Evolutionary conservation across 2,113 vertebrate genomes (phyloP), one percentile per base, ranked within the genome.

Genomic region (Oreochromis tanganicae): DNA sequence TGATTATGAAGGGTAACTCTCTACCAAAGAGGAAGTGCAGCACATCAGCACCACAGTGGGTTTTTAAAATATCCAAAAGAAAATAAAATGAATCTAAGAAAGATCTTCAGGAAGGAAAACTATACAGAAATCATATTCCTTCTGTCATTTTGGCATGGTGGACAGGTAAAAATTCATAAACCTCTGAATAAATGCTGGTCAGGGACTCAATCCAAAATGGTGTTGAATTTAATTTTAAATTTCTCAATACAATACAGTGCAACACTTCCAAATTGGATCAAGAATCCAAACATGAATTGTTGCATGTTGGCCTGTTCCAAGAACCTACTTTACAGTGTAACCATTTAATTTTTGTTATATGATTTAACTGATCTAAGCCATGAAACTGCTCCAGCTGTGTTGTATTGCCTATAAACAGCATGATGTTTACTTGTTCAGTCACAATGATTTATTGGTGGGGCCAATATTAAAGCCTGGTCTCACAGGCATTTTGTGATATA

Each of bases 31-130:
- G 75, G 73, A 87, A 88, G 86, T 79, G 68, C 66, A 48, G 61
- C 52, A 50, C 14, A 13, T 82, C 61, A 88, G 68, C 89, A 80
- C 85, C 85, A 63, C 75, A 5, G 48, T 68, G 36, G 93, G 93
- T 93, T 96, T 96, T 95, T 94, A 95, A 75, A 88, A 6, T 83
- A 89, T 85, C 90, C 43, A 80, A 80, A 89, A 89, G 92, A 80
- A 59, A 80, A 50, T n/a, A 80, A 75, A 68, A 71, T 6, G 3
- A 79, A 54, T 8, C 7, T 41, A n/a, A 83, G 27, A 75, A 16
- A 83, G 81, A 93, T 52, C 80, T 90, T 27, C 84, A 83, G 21
- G 81, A 84, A 82, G 85, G 73, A 83, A 56, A 81, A 32, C 17
- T 78, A n/a, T 34, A 34, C 27, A 13, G 43, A 48, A 19, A 78